phyloP scores from a whole-genome alignment of 1,140 invertebrate genomes.

The Bombus vancouverensis region DNA sequence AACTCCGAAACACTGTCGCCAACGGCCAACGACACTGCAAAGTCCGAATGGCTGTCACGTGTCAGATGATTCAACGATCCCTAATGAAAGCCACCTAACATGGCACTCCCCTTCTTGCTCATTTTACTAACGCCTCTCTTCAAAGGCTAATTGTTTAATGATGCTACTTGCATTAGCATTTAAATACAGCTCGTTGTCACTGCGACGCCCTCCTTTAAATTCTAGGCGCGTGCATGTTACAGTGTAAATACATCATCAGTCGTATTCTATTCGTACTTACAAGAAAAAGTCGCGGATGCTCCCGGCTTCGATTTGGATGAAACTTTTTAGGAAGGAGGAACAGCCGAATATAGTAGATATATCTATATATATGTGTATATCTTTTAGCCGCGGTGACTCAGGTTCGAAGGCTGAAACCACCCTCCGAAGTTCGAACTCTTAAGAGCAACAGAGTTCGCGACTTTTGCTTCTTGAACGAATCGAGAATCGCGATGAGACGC shows the following conservation, averaged over 20 bases:
- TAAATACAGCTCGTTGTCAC: conserved; percentile 76
- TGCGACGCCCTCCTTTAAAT: conserved; percentile 56
- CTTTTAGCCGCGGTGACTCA: neutral
- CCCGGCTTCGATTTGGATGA: too few relatives aligned
- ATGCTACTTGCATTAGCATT: conserved; percentile 76
- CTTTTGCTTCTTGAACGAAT: neutral
- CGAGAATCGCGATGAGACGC: neutral
- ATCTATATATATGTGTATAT: too few relatives aligned
- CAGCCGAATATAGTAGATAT: too few relatives aligned
- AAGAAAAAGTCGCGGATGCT: too few relatives aligned
- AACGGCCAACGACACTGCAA: conserved; percentile 33
- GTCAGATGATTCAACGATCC: conserved; percentile 72
- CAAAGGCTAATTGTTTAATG: conserved; percentile 81
- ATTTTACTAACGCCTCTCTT: conserved; percentile 71
- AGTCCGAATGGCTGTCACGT: conserved; percentile 70
- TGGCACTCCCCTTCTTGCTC: conserved; percentile 49
- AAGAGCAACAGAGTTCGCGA: too few relatives aligned
- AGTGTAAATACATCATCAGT: too few relatives aligned
- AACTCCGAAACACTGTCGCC: conserved; percentile 37
- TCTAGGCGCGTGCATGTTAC: conserved; percentile 40
- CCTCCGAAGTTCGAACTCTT: too few relatives aligned
- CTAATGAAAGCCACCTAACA: conserved; percentile 76
- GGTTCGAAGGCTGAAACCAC: too few relatives aligned
- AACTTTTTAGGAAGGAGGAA: too few relatives aligned
- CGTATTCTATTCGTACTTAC: too few relatives aligned